These are phyloP conservation scores for Marcusenius ussheri DNA, from an alignment of 2,113 vertebrate genomes.

Conservation along the genomic window DNA sequence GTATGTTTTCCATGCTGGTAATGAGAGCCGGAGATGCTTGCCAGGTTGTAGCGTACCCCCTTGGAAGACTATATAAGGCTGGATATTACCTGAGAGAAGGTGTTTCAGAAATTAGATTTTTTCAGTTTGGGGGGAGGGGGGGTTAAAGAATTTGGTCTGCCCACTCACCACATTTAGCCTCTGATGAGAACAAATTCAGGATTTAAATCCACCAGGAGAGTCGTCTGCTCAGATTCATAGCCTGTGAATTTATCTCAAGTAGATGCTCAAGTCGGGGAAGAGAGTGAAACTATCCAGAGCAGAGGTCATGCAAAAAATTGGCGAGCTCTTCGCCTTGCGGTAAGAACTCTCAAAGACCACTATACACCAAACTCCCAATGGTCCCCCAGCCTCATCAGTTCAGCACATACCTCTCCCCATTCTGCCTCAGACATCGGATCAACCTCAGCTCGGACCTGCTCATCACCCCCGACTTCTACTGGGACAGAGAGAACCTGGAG, in stretches of 20 bases:
- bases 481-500: slow-evolving; percentile 93
- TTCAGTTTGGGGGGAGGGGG: background rate
- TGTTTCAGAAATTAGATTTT: slow-evolving; percentile 43
- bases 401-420: background rate
- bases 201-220: background rate
- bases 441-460: slow-evolving; percentile 95
- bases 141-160: background rate
- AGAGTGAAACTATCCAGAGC: slow-evolving; percentile 85
- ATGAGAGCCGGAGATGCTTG: slow-evolving; percentile 29
- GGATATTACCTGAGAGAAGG: slow-evolving; percentile 42
- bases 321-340: slow-evolving; percentile 89
- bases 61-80: slow-evolving; percentile 46
- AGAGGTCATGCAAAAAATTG: slow-evolving; percentile 96
- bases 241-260: background rate
- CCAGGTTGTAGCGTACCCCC: slow-evolving; percentile 50
- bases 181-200: background rate
- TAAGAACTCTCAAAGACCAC: slow-evolving; percentile 41
- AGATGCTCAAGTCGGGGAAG: slow-evolving; percentile 83
- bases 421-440: slow-evolving; percentile 78
- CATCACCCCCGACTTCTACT: slow-evolving; percentile 96
- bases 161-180: background rate
- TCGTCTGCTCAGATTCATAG: background rate
- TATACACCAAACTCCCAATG: background rate
- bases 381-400: background rate
- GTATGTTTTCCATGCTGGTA: background rate